Evolutionary conservation across 2,113 vertebrate species (phyloP), one percentile per base, ranked within the genome.

Genomic region (Salvelinus alpinus): DNA sequence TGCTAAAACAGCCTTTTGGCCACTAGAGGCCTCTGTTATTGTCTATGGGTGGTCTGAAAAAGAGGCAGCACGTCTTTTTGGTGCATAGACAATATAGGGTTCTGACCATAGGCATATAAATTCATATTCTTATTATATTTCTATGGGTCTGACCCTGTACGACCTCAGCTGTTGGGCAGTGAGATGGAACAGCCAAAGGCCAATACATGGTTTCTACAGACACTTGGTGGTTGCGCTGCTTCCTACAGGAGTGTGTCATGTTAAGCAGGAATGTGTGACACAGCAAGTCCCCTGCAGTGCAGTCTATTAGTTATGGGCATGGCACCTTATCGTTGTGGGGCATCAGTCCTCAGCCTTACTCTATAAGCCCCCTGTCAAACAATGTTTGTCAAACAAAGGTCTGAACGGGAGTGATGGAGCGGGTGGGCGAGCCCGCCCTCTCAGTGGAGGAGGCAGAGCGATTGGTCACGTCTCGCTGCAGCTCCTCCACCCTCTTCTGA

Each of bases 401-500:
- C 86, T 99, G 96, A 72, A 98, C 95, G 0, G 96, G 95, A 16
- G 96, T 87, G 64, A 94, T 91, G 4, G 96, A 97, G 87, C 95
- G 94, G 0, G 96, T 93, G 0, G 96, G 96, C 1, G 98, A 98
- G 51, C 94, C 89, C 0, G 95, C 93, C 71, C 94, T 87, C 85
- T 99, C 97, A 0, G 96, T 95, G 68, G 93, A 85, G 0, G 95
- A 95, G 27, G 92, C 94, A 0, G 96, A 96, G 0, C 95, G 95
- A 85, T 94, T 98, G 80, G 95, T 94, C 89, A 96, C 95, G 76
- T 98, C 97, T 47, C 95, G 91, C 86, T 97, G 96, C n/a, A 99
- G 91, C 25, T 99, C 97, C 76, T 99, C 97, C 68, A 99, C 95
- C 78, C 96, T 95, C 88, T 95, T 98, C 93, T 99, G 96, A 75